Evolutionary conservation across 2,888 invertebrate genomes (phyloP).

Genomic region (Cephus rjabovi): DNA sequence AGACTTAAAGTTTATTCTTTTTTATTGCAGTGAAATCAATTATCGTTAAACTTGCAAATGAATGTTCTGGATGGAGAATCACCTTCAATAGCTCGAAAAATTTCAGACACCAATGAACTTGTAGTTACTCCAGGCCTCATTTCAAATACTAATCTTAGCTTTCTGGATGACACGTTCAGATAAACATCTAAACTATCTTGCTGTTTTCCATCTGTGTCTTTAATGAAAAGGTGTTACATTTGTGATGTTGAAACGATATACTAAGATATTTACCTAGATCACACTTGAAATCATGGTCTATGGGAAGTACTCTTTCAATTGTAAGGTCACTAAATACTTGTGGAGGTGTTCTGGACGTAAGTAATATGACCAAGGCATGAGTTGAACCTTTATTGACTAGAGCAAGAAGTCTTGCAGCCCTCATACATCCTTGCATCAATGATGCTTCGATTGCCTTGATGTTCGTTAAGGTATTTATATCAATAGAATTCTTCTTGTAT

Average conservation of each 20-base stretch:
- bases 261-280: constrained; percentile 72
- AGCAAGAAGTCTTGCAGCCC: constrained; percentile 70
- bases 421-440: constrained; percentile 68
- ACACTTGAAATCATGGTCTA: constrained; percentile 84
- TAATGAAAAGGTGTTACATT: constrained; percentile 8
- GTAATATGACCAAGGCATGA: constrained; percentile 71
- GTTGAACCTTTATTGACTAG: constrained; percentile 71
- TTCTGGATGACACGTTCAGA: constrained; percentile 69
- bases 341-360: constrained; percentile 74
- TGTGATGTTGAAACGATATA: constrained; percentile 50
- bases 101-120: constrained; percentile 79
- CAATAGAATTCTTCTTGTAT: constrained; percentile 12
- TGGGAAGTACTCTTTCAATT: constrained; percentile 83
- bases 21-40: constrained; percentile 15
- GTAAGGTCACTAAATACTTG: constrained; percentile 81
- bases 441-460: constrained; percentile 64
- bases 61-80: constrained; percentile 51
- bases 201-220: constrained; percentile 69
- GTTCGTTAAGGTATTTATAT: constrained; percentile 53
- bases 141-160: constrained; percentile 69
- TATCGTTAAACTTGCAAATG: constrained; percentile 14
- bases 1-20: constrained; percentile 41
- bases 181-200: constrained; percentile 68
- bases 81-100: constrained; percentile 80
- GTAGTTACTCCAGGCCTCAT: constrained; percentile 73